phyloP scores from a whole-genome alignment of 2,797 vertebrate species.

The Smutsia temminckii region DNA sequence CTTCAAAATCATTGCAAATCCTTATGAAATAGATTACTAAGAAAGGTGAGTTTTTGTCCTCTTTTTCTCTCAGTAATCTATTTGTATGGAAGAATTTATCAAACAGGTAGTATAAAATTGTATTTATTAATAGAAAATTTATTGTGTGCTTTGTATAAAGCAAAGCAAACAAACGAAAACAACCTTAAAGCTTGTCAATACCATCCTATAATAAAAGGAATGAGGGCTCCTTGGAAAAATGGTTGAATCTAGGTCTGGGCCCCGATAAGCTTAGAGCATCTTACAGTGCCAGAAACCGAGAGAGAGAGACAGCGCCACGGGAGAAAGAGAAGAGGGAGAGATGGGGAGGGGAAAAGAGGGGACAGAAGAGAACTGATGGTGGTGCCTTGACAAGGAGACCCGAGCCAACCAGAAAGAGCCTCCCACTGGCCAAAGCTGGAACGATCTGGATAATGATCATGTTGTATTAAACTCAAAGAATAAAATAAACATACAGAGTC shows the following conservation, averaged over 20 bases:
- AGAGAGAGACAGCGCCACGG: neutral
- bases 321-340: no score
- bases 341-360: neutral
- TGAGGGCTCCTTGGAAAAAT: neutral
- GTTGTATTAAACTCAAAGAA: neutral
- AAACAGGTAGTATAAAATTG: neutral
- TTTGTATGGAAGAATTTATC: neutral
- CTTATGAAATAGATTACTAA: neutral
- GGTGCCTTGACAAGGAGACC: no score
- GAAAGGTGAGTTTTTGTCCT: neutral
- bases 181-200: neutral
- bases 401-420: no score
- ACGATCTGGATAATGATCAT: neutral
- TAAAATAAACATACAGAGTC: neutral
- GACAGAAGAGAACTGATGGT: no score
- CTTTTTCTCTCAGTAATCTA: neutral
- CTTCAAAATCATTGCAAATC: neutral
- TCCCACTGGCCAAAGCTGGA: neutral
- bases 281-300: neutral
- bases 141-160: neutral
- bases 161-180: neutral
- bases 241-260: neutral
- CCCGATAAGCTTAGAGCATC: neutral
- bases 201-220: neutral
- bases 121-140: neutral